Base-by-base conservation (phyloP, 2,113 vertebrate species). In the Phylloscopus whistleri region DNA sequence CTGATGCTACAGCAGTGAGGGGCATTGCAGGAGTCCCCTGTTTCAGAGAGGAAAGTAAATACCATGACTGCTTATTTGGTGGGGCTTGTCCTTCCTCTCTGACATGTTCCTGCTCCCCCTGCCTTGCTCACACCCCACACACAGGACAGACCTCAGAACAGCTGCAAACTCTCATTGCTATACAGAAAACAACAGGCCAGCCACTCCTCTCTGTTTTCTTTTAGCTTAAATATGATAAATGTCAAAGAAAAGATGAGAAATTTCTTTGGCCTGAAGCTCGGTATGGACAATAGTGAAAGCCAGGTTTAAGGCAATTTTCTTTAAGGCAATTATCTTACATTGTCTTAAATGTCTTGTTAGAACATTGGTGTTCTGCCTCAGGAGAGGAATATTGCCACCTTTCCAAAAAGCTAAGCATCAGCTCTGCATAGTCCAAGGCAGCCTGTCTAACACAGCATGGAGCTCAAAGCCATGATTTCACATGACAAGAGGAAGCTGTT, bases 111-210 rank as follows among this genome's bases (percentile, higher is more conserved):
- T 0, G 0, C 68, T 94, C 17, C 33, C 39, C 12, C 9, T 44
- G 89, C 39, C 60, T 89, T 84, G 27, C 56, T 81, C 0, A 2
- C 1, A 10, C 74, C 84, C 55, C 7, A 2, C 1, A 21, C 27
- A 60, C 17, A 20, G 0, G 0, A 78, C 52, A 89, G 15, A 56
- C 56, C n/a, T 84, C 82, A 30, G 70, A 78, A 58, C 85, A 94
- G 90, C 94, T 94, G 93, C 78, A 92, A 94, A 89, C 37, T 68
- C 52, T 92, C 92, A 94, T 22, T 49, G 46, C 55, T 72, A 37
- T 81, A 68, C 3, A 20, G 83, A 94, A 95, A 95, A 81, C 43
- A 79, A 63, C 53, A 88, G 62, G 31, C 64, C 37, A 62, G 73
- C 44, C 81, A 84, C 37, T 44, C 9, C 28, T 6, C 22, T 58